These are phyloP conservation scores for Empidonax alnorum DNA, from an alignment of 2,113 vertebrate species.

Conservation along the genomic window DNA sequence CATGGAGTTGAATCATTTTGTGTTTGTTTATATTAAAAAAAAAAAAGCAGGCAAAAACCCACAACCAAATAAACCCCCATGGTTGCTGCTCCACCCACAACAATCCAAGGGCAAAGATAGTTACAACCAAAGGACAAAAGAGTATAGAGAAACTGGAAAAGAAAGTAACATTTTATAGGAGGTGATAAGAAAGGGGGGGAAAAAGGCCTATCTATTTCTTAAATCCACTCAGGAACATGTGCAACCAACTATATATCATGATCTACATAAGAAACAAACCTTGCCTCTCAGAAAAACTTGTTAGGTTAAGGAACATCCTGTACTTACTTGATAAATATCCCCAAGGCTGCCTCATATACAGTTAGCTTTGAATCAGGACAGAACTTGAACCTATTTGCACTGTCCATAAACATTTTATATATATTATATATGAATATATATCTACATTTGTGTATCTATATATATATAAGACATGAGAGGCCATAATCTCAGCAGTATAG, in stretches of 20 bases:
- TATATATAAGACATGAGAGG: neutral
- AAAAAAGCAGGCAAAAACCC: neutral
- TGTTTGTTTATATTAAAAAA: neutral
- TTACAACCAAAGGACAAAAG: neutral
- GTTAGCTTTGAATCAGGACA: neutral
- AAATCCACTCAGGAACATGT: neutral
- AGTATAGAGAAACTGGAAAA: neutral
- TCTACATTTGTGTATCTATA: too few relatives aligned
- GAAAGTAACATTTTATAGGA: neutral
- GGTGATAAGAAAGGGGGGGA: fast-evolving
- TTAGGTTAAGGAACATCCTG: neutral
- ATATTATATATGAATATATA: too few relatives aligned
- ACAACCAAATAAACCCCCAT: neutral
- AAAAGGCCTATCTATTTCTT: neutral
- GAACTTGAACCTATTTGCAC: neutral
- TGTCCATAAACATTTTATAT: neutral
- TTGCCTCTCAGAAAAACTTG: neutral
- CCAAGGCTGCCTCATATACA: neutral
- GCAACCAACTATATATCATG: neutral
- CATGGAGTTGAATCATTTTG: neutral
- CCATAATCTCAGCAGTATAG: neutral
- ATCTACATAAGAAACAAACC: neutral
- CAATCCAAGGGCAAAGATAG: neutral
- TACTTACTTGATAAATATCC: neutral
- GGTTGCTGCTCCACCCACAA: neutral